Evolutionary conservation across 2,888 invertebrate species (phyloP).

Genomic region (Argyresthia goedartella): DNA sequence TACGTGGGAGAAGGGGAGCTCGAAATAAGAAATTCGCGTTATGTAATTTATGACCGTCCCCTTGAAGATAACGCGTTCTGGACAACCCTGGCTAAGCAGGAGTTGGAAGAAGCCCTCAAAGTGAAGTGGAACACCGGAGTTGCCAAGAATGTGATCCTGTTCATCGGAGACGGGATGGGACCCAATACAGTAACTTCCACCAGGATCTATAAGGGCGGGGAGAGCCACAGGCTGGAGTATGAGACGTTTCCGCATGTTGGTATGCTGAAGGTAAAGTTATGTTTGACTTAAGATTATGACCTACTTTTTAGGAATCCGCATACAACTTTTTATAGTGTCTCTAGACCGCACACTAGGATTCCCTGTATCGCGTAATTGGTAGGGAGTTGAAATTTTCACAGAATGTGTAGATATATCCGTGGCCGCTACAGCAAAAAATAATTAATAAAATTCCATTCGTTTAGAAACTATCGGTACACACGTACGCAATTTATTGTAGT

Average conservation of each 20-base stretch:
- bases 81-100: slow-evolving; percentile 56
- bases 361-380: too few relatives aligned
- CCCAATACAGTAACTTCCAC: slow-evolving; percentile 86
- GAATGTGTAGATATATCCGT: too few relatives aligned
- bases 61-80: slow-evolving; percentile 60
- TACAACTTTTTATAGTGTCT: too few relatives aligned
- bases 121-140: slow-evolving; percentile 68
- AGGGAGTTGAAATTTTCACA: too few relatives aligned
- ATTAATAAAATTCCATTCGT: too few relatives aligned
- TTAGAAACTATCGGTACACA: too few relatives aligned
- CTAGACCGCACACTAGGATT: too few relatives aligned
- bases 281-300: not conserved
- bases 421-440: too few relatives aligned
- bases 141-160: slow-evolving; percentile 88
- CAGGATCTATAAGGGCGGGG: slow-evolving; percentile 83
- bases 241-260: slow-evolving; percentile 88
- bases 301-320: not conserved
- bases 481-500: too few relatives aligned
- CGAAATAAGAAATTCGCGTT: too few relatives aligned
- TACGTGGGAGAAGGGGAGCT: too few relatives aligned
- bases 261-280: slow-evolving; percentile 78
- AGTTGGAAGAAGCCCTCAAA: slow-evolving; percentile 68
- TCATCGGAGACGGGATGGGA: slow-evolving; percentile 94
- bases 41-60: too few relatives aligned
- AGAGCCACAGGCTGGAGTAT: slow-evolving; percentile 79